Evolutionary conservation across 1,140 invertebrate genomes (phyloP).

Genomic region (Conus ventricosus): DNA sequence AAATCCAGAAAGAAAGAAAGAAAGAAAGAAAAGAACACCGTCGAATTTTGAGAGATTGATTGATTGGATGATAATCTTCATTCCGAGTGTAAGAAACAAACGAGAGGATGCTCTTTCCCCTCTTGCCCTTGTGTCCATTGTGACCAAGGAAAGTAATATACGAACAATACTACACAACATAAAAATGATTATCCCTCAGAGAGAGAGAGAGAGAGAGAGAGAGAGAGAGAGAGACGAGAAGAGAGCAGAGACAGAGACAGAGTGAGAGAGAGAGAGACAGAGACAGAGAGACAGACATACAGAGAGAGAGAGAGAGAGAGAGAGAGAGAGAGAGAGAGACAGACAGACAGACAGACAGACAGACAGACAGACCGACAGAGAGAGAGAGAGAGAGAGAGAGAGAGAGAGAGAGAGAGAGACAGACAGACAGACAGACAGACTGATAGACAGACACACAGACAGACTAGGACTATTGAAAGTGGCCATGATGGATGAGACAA

Average conservation of each 20-base stretch:
- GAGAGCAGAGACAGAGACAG: not conserved
- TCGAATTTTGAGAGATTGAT: too few relatives aligned
- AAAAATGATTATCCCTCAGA: too few relatives aligned
- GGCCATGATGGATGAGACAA: constrained; percentile 7
- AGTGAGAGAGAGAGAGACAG: not conserved
- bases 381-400: not conserved
- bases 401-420: not conserved
- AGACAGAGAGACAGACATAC: not conserved
- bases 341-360: not conserved
- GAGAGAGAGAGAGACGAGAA: constrained; percentile 17
- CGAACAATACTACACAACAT: too few relatives aligned
- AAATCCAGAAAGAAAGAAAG: too few relatives aligned
- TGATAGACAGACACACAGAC: not conserved
- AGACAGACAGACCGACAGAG: not conserved
- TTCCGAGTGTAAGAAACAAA: too few relatives aligned
- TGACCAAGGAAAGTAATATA: too few relatives aligned
- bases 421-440: not conserved
- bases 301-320: not conserved
- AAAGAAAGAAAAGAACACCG: too few relatives aligned
- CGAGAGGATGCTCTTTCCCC: too few relatives aligned
- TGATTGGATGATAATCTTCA: too few relatives aligned
- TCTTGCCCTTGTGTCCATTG: too few relatives aligned
- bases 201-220: constrained; percentile 7
- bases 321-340: constrained; percentile 8
- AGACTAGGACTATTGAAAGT: not conserved